phyloP scores from a whole-genome alignment of 2,113 vertebrate species.

The Halichoerus grypus region DNA sequence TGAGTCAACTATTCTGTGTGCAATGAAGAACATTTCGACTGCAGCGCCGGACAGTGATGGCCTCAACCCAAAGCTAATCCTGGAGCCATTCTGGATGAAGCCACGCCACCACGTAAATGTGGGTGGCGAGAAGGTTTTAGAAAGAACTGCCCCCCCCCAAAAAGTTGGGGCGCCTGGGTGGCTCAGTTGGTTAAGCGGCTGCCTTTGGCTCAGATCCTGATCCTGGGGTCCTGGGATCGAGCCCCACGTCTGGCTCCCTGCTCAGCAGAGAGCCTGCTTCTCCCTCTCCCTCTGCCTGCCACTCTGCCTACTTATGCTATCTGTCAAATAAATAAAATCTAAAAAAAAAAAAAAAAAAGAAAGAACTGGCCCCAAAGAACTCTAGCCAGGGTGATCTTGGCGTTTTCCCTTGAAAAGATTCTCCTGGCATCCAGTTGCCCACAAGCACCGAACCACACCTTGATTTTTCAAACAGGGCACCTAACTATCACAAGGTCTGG shows the following conservation, averaged over 20 bases:
- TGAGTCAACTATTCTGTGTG: background rate
- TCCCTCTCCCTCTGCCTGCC: too few species aligned
- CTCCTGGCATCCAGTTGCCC: background rate
- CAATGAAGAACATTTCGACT: background rate
- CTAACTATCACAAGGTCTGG: background rate
- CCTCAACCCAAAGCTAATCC: background rate
- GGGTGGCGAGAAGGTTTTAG: too few species aligned
- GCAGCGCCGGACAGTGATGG: rapidly evolving
- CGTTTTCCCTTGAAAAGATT: background rate
- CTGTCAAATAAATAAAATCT: too few species aligned
- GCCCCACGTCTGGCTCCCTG: too few species aligned
- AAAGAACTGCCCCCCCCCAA: background rate
- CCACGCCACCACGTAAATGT: background rate
- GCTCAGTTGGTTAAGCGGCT: too few species aligned
- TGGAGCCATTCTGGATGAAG: background rate
- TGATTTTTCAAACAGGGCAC: background rate
- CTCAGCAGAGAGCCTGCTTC: too few species aligned
- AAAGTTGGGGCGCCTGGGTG: too few species aligned
- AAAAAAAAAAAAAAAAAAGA: background rate
- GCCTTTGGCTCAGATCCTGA: too few species aligned
- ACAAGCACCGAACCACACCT: background rate
- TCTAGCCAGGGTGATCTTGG: background rate
- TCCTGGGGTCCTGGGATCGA: too few species aligned
- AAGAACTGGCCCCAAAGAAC: background rate
- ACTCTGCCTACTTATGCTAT: too few species aligned